Evolutionary conservation across 2,797 vertebrate species (phyloP), one percentile per base, ranked within the genome.

Genomic region (Rallus crepitans): DNA sequence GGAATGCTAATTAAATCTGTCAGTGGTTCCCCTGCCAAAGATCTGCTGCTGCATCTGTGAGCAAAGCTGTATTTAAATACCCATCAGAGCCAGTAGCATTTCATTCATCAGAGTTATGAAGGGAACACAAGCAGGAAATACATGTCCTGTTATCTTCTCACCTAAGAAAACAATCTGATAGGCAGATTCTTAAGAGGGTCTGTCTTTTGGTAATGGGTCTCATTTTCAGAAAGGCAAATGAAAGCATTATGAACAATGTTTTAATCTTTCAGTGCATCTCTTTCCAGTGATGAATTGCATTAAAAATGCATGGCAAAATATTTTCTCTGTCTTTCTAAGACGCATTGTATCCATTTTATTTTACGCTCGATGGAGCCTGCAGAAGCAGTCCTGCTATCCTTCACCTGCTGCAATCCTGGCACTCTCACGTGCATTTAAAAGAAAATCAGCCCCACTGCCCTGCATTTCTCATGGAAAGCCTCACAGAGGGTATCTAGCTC

Each of bases 291-390:
- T 69, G 65, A 91, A 86, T 52, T 90, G 53, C 47, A 60, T 82
- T 96, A 81, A 97, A 97, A 97, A 95, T 92, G 50, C 69, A 69
- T 14, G 45, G 69, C 91, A 97, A 96, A 96, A 66, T 95, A 87
- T 88, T 90, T 81, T 80, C 40, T 53, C 33, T 95, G 91, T 96
- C 77, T 94, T 93, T 80, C 69, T 72, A 68, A 89, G 42, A 96
- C 52, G 82, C 84, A 66, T 69, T 76, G 55, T 39, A 90, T 31
- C 37, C 78, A 15, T n/a, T 93, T 56, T 66, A 33, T 87, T 77
- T 86, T 57, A 31, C 80, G 60, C 56, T 82, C 1, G 1, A 2
- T 50, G 45, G 57, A 71, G 33, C 25, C 86, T 85, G 64, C 53
- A 93, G 65, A 93, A 90, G 31, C 68, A 68, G 15, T 87, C 33